Percentiles rank a stretch among this genome's conserved stretches.
phyloP scores from a whole-genome alignment of 2,113 vertebrate genomes.

The Felis chaus region DNA sequence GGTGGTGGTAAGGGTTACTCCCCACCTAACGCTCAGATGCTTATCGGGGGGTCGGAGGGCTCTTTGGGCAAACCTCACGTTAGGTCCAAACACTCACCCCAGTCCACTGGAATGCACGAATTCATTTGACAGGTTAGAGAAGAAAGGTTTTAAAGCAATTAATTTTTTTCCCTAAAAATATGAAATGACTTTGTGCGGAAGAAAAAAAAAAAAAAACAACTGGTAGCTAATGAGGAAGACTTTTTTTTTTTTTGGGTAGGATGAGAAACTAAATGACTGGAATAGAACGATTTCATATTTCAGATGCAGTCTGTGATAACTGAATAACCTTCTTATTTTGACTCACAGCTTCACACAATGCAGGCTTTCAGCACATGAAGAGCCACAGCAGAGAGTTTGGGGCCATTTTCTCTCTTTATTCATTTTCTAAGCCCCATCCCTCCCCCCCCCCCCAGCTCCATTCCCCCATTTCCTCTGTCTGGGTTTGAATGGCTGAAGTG shows the following conservation, averaged over 20 bases:
- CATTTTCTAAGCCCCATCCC: constrained; percentile 23
- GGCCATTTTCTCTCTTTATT: constrained; percentile 67
- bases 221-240: not conserved
- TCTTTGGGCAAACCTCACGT: not conserved
- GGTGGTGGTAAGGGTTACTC: not conserved
- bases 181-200: not conserved
- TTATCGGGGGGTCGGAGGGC: not conserved
- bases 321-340: constrained; percentile 68
- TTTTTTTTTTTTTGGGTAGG: not conserved
- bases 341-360: constrained; percentile 63
- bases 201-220: not conserved
- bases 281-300: constrained; percentile 44
- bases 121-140: constrained; percentile 11
- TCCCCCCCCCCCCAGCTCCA: not conserved
- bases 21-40: not conserved
- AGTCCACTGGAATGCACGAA: not conserved
- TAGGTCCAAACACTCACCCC: not conserved
- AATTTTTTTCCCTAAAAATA: not conserved
- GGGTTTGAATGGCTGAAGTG: constrained; percentile 69
- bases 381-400: constrained; percentile 41
- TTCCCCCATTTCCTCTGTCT: constrained; percentile 41
- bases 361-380: constrained; percentile 67
- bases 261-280: not conserved
- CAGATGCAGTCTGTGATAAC: constrained; percentile 10
- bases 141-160: constrained; percentile 27